Base-by-base conservation (phyloP, 2,797 vertebrate species). In the Scleropages formosus region DNA sequence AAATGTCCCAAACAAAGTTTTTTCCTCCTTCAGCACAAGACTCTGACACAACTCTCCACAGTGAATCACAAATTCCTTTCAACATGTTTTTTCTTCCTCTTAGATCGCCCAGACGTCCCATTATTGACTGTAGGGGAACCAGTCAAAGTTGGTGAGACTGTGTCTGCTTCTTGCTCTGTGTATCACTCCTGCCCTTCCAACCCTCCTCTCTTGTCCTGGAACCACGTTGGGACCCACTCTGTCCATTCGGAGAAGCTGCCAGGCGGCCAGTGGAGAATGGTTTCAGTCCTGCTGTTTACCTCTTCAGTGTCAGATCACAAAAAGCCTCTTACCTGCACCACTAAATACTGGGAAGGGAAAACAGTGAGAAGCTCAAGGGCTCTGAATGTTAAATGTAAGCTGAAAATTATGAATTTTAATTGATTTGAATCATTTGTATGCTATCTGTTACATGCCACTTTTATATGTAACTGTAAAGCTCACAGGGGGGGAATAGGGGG, bases 171-270 rank as follows among this genome's bases (percentile, higher is more conserved):
- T 67, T 92, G 91, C 84, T 85, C 84, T 3, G 84, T 87, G 53
- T 76, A 59, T 77, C 83, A 88, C 80, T 87, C 81, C 64, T 93
- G 90, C 58, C 86, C 86, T 0, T 0, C 69, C 27, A 78, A 82
- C 24, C 87, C 82, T 20, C 90, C 90, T 1, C 47, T 7, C n/a
- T 74, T 92, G 75, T 79, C n/a, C 74, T 93, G 91, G 91, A 91
- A 58, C 78, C 87, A 80, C 72, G 0, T 72, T 6, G 88, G 89
- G 78, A 20, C n/a, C 0, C 0, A 4, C 22, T 58, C 27, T 0
- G 1, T 70, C 26, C 80, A 81, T 1, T 44, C 80, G 1, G 70
- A 77, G 53, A 0, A 68, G 18, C 81, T 85, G 20, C 31, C 11
- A 0, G 47, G 47, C 9, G 66, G 66, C 18, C 66, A 68, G 15